Conservation (phyloP, 1,140 invertebrate species). For the Antheraea pernyi region DNA sequence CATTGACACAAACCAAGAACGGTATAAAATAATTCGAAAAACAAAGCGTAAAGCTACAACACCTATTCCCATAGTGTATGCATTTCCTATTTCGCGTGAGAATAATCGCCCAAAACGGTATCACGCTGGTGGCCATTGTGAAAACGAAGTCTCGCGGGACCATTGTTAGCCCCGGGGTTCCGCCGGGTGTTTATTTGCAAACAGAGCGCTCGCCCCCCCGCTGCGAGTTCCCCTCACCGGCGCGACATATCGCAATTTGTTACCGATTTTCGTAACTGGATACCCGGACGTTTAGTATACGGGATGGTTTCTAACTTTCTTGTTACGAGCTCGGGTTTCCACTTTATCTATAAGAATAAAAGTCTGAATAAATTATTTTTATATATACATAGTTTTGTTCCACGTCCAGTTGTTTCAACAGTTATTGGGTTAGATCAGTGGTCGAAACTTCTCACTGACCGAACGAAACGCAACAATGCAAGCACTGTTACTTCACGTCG, state of each 20-base stretch:
- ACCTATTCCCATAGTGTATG: constrained; percentile 4
- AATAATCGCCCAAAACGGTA: constrained; percentile 42
- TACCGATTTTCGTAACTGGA: constrained; percentile 53
- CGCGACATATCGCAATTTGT: constrained; percentile 53
- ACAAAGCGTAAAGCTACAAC: background rate
- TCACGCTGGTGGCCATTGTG: constrained; percentile 61
- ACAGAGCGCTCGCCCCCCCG: constrained; percentile 50
- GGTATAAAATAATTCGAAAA: background rate
- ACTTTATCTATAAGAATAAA: no score
- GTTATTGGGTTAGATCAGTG: no score
- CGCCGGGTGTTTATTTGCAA: constrained; percentile 37
- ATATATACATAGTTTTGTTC: no score
- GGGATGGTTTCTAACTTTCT: constrained; percentile 21
- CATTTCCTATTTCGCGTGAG: constrained; percentile 62
- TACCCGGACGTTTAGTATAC: constrained; percentile 17
- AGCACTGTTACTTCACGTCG: no score
- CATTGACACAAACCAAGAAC: background rate
- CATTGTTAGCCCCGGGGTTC: background rate
- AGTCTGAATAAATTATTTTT: no score
- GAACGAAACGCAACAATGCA: no score
- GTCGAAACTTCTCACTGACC: no score
- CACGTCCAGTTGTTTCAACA: no score
- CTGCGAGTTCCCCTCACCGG: constrained; percentile 35
- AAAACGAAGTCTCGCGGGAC: constrained; percentile 25
- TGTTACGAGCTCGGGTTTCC: background rate